Conservation (phyloP, 2,888 invertebrate genomes). For the Cylloceria caligata region DNA sequence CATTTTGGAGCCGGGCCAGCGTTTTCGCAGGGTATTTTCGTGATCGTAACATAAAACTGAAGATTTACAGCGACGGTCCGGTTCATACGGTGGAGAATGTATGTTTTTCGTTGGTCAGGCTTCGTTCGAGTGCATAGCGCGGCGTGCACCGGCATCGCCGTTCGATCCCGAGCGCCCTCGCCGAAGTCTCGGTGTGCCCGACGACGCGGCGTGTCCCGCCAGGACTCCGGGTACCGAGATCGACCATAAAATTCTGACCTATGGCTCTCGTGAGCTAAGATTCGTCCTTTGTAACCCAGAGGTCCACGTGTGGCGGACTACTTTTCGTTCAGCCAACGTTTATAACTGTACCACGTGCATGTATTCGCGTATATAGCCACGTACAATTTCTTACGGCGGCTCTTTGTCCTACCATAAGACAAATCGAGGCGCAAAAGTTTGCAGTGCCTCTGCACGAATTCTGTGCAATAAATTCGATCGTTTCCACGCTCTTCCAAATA, state of each 20-base stretch:
- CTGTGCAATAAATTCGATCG: background rate
- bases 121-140: conserved; percentile 62
- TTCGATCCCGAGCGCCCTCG: conserved; percentile 35
- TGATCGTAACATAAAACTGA: conserved; percentile 76
- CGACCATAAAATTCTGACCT: conserved; percentile 73
- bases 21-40: conserved; percentile 75
- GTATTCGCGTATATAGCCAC: background rate
- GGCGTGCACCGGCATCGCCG: conserved; percentile 34
- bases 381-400: background rate
- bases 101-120: conserved; percentile 71
- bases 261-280: conserved; percentile 49
- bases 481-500: background rate
- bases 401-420: background rate
- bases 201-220: conserved; percentile 21
- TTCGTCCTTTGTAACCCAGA: conserved; percentile 14
- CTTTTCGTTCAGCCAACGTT: conserved; percentile 1
- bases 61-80: conserved; percentile 75
- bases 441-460: background rate
- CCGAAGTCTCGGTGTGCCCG: conserved; percentile 18
- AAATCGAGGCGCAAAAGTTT: background rate
- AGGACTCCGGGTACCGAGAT: conserved; percentile 55
- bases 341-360: conserved; percentile 14
- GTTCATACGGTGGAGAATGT: conserved; percentile 68
- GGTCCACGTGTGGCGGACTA: conserved; percentile 34
- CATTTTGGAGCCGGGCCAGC: conserved; percentile 73